A percentile compares a stretch with the other conserved stretches of the same genome.
phyloP scores from a whole-genome alignment of 2,888 invertebrate genomes.

The Cheilosia grossa region DNA sequence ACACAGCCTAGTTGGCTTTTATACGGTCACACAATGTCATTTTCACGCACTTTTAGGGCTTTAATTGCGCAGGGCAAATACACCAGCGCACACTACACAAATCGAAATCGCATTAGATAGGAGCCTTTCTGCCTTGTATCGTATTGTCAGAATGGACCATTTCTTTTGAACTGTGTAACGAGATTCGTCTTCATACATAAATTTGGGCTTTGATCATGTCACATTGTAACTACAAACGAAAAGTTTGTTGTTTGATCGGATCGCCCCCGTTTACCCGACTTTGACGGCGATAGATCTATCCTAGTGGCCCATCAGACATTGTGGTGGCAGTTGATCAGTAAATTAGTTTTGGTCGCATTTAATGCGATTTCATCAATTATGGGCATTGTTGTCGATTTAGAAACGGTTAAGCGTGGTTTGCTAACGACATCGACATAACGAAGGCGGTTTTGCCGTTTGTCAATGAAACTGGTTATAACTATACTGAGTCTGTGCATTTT shows the following conservation, averaged over 20 bases:
- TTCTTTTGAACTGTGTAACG: slow-evolving; percentile 32
- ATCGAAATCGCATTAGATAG: slow-evolving; percentile 49
- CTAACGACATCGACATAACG: slow-evolving; percentile 62
- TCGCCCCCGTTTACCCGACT: slow-evolving; percentile 8
- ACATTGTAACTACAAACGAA: slow-evolving; percentile 13
- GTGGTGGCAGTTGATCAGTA: slow-evolving; percentile 52
- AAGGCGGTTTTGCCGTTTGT: slow-evolving; percentile 53
- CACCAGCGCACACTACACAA: slow-evolving; percentile 27
- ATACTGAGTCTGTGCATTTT: slow-evolving; percentile 21
- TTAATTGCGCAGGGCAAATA: slow-evolving; percentile 63
- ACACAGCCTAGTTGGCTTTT: slow-evolving; percentile 7
- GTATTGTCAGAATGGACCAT: slow-evolving; percentile 31
- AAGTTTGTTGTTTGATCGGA: slow-evolving; percentile 21
- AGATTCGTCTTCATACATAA: slow-evolving; percentile 53
- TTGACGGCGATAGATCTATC: slow-evolving; percentile 21
- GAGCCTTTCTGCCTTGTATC: no score
- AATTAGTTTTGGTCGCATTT: slow-evolving; percentile 65
- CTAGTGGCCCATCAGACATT: slow-evolving; percentile 22
- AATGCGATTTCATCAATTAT: slow-evolving; percentile 65
- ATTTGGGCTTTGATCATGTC: slow-evolving; percentile 30
- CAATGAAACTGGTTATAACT: slow-evolving; percentile 49
- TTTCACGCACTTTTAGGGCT: slow-evolving; percentile 71
- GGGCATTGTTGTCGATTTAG: slow-evolving; percentile 59
- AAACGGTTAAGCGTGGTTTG: slow-evolving; percentile 59
- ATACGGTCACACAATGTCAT: slow-evolving; percentile 65